Conservation (phyloP, 2,113 vertebrate genomes). For the Salvelinus namaycush region DNA sequence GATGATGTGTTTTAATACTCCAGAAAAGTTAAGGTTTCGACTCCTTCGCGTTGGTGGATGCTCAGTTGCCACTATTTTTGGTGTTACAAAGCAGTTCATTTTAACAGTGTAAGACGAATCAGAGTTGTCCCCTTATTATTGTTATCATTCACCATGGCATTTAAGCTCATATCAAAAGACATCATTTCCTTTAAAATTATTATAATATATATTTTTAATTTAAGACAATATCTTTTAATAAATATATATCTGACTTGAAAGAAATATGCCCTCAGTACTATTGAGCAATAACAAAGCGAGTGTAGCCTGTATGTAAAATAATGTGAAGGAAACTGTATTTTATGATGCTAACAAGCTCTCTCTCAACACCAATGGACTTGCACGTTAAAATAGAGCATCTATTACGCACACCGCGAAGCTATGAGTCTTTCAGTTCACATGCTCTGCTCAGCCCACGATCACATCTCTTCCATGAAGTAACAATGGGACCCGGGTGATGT, state of each 20-base stretch:
- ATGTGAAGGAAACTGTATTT: conserved; percentile 2
- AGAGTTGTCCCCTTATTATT: not conserved
- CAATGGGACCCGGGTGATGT: conserved; percentile 57
- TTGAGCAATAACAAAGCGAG: conserved; percentile 19
- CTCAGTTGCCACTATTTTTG: no score
- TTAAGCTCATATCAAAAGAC: no score
- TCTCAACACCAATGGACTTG: conserved; percentile 27
- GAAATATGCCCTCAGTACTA: not conserved
- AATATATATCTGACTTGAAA: conserved; percentile 12
- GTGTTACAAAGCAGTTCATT: no score
- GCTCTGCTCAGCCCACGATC: conserved; percentile 38
- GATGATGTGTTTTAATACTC: no score
- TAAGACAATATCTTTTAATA: no score
- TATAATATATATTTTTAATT: no score
- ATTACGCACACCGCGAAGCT: conserved; percentile 55
- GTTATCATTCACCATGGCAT: no score
- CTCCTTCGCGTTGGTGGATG: no score
- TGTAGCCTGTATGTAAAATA: conserved; percentile 16
- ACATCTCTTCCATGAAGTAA: conserved; percentile 68
- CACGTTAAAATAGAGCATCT: conserved; percentile 57
- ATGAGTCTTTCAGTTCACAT: conserved; percentile 46
- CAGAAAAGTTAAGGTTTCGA: no score
- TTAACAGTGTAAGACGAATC: not conserved
- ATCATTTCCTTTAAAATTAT: no score
- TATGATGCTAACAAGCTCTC: conserved; percentile 14